Percentiles rank a stretch among this genome's conserved stretches.
phyloP scores from a whole-genome alignment of 2,888 invertebrate species.

The Parnassius mnemosyne region DNA sequence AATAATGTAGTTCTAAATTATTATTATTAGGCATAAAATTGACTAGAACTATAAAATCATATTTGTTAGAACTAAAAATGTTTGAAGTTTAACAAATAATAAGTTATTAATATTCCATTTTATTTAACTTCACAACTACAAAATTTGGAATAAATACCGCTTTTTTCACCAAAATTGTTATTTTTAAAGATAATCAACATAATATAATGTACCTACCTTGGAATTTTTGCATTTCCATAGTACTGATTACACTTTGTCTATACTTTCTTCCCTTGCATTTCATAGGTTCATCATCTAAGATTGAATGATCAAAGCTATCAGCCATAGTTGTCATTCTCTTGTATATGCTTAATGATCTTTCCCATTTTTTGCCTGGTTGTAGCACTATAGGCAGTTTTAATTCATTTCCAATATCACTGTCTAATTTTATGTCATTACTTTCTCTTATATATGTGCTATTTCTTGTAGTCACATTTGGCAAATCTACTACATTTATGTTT shows the following conservation, averaged over 20 bases:
- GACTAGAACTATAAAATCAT: no score
- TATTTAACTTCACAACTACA: no score
- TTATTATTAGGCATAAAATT: no score
- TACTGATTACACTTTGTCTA: conserved; percentile 73
- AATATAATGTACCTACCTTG: conserved; percentile 48
- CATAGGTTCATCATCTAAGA: conserved; percentile 62
- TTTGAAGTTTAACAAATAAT: no score
- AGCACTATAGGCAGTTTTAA: conserved; percentile 66
- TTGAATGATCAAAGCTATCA: conserved; percentile 57
- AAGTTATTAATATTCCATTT: no score
- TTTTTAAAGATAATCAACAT: no score
- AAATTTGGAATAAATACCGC: no score
- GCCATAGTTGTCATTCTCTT: conserved; percentile 71
- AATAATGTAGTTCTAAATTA: no score
- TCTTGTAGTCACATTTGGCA: conserved; percentile 32
- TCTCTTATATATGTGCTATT: conserved; percentile 34
- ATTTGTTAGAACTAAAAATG: no score
- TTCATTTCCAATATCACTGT: conserved; percentile 35
- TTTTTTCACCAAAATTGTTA: no score
- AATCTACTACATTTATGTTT: background rate
- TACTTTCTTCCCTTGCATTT: conserved; percentile 77
- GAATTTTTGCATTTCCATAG: conserved; percentile 75
- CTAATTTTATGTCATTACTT: conserved; percentile 34
- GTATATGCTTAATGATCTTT: conserved; percentile 82
- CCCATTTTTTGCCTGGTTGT: conserved; percentile 85